Conservation (phyloP, 64 coral and sea anemone species). For the Montipora capricornis region DNA sequence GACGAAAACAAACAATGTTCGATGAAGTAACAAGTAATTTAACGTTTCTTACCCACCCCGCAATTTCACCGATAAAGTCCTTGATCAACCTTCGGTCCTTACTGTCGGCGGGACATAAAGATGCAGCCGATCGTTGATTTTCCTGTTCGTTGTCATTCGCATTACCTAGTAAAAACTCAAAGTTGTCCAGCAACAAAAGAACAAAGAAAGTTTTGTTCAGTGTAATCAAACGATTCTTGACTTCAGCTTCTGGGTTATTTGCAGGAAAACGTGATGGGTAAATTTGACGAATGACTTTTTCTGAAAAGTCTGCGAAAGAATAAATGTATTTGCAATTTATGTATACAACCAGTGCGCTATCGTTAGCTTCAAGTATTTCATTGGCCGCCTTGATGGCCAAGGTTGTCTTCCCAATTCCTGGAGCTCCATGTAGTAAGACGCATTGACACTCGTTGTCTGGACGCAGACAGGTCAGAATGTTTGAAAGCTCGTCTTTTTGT, state of each 20-base stretch:
- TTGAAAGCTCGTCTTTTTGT: neutral
- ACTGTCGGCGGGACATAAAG: neutral
- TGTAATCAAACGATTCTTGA: neutral
- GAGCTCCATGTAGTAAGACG: neutral
- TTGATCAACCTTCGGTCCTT: neutral
- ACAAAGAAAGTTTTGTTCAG: neutral
- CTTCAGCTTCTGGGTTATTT: neutral
- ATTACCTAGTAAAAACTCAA: too few species aligned
- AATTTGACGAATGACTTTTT: neutral
- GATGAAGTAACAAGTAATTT: slow-evolving; percentile 14
- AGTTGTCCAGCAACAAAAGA: neutral
- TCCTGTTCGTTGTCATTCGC: too few species aligned
- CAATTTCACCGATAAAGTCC: neutral
- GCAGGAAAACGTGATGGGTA: neutral
- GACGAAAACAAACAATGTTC: neutral
- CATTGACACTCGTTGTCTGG: neutral
- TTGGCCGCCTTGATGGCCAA: slow-evolving; percentile 2
- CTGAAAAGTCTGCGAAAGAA: neutral
- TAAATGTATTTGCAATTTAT: neutral
- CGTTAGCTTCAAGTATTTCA: neutral
- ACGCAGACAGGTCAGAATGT: neutral
- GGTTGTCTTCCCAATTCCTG: slow-evolving; percentile 13
- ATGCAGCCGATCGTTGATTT: too few species aligned
- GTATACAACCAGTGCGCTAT: neutral
- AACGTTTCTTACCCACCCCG: neutral